Percentiles rank a stretch among this genome's conserved stretches.
phyloP scores from a whole-genome alignment of 2,113 vertebrate species.

The Rissa tridactyla region DNA sequence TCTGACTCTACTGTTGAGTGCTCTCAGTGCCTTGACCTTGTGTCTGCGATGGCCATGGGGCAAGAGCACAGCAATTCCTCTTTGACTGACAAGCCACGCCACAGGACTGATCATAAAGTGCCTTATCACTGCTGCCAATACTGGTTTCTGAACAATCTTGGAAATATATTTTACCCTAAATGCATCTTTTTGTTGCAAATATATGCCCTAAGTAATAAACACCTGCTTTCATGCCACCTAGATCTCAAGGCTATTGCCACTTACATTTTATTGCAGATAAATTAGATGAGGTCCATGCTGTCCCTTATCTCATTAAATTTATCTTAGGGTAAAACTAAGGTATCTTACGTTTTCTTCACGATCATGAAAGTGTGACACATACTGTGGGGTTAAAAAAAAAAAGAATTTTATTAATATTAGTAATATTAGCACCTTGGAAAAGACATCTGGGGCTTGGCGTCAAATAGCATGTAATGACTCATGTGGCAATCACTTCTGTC shows the following conservation, averaged over 20 bases:
- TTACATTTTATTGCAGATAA: neutral
- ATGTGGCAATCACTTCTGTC: neutral
- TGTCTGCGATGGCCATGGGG: neutral
- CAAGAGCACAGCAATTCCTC: neutral
- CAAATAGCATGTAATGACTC: neutral
- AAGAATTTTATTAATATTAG: neutral
- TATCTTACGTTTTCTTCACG: neutral
- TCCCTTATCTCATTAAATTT: constrained; percentile 18
- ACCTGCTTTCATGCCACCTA: neutral
- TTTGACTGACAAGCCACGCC: neutral
- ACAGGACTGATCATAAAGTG: neutral
- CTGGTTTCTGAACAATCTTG: neutral
- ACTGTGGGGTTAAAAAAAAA: neutral
- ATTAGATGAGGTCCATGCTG: neutral
- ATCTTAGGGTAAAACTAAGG: neutral
- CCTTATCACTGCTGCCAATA: neutral
- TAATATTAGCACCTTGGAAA: neutral
- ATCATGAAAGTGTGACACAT: neutral
- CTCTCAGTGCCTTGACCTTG: neutral
- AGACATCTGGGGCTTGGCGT: neutral
- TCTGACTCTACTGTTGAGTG: too few relatives aligned
- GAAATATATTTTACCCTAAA: neutral
- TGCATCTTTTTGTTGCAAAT: neutral
- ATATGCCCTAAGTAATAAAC: neutral
- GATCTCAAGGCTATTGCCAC: neutral